These are phyloP conservation scores for Oxycera nigricornis DNA, from an alignment of 2,888 invertebrate genomes.

Conservation along the genomic window DNA sequence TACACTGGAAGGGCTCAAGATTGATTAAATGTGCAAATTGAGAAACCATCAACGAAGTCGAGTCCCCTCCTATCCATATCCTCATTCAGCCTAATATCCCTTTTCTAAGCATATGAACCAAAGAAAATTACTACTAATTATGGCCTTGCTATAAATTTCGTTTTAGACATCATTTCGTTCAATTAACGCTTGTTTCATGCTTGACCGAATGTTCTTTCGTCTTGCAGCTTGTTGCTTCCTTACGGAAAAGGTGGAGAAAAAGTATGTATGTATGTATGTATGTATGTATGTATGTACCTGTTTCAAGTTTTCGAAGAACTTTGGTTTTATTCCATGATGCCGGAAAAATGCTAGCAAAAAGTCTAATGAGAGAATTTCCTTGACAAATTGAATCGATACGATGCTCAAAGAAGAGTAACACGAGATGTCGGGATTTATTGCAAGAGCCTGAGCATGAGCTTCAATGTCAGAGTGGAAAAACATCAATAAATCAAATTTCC, in stretches of 20 bases:
- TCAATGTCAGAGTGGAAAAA: neutral
- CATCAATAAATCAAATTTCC: slow-evolving; percentile 30
- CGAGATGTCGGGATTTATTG: neutral
- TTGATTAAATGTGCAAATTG: slow-evolving; percentile 47
- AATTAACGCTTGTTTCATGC: slow-evolving; percentile 43
- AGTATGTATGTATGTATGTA: too few species aligned
- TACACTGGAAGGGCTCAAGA: slow-evolving; percentile 43
- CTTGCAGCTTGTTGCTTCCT: neutral
- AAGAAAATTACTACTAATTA: slow-evolving; percentile 34
- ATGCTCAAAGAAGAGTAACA: neutral
- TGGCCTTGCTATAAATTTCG: neutral
- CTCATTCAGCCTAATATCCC: slow-evolving; percentile 4
- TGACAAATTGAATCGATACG: slow-evolving; percentile 31
- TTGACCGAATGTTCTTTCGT: slow-evolving; percentile 15
- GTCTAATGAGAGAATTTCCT: slow-evolving; percentile 42
- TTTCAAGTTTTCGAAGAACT: neutral
- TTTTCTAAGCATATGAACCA: slow-evolving; percentile 19
- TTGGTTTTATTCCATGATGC: neutral
- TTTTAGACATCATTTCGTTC: slow-evolving; percentile 41
- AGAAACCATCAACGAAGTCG: slow-evolving; percentile 37
- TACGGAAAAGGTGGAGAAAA: too few species aligned
- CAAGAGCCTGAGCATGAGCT: neutral
- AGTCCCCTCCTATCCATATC: neutral
- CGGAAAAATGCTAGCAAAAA: slow-evolving; percentile 39
- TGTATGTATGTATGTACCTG: too few species aligned